Conservation (phyloP, 2,113 vertebrate species). For the Deroptyus accipitrinus region DNA sequence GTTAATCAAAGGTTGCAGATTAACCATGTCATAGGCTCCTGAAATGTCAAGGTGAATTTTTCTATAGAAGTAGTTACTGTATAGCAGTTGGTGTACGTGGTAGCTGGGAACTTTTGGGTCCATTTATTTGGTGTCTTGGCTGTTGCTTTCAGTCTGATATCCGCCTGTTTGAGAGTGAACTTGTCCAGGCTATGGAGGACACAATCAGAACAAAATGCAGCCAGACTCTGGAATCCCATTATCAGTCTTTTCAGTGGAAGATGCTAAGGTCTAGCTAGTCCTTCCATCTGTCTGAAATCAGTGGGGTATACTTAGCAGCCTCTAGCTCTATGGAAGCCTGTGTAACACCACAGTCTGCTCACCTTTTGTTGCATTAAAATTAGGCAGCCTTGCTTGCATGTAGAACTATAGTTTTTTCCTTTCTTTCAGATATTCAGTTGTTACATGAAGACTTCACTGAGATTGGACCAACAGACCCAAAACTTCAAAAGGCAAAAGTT, state of each 20-base stretch:
- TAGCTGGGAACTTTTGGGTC: background rate
- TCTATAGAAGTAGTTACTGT: background rate
- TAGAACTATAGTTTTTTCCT: background rate
- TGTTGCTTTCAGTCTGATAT: background rate
- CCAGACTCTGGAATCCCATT: background rate
- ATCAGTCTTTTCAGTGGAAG: background rate
- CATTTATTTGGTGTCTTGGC: background rate
- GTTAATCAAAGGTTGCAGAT: background rate
- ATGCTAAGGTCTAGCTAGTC: background rate
- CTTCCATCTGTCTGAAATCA: background rate
- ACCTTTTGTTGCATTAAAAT: background rate
- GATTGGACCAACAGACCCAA: constrained; percentile 69
- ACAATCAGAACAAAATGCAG: background rate
- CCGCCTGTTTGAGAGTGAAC: background rate
- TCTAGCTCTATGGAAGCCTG: background rate
- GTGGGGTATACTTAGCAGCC: background rate
- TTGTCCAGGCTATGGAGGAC: background rate
- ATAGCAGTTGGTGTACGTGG: background rate
- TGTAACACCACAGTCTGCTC: background rate
- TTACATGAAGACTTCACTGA: constrained; percentile 79
- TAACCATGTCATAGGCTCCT: background rate
- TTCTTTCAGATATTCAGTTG: constrained; percentile 81
- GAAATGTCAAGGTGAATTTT: background rate
- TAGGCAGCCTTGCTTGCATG: background rate
- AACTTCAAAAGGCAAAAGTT: constrained; percentile 78